Evolutionary conservation across 2,113 vertebrate genomes (phyloP), one percentile per base, ranked within the genome.

Genomic region (Engystomops pustulosus): DNA sequence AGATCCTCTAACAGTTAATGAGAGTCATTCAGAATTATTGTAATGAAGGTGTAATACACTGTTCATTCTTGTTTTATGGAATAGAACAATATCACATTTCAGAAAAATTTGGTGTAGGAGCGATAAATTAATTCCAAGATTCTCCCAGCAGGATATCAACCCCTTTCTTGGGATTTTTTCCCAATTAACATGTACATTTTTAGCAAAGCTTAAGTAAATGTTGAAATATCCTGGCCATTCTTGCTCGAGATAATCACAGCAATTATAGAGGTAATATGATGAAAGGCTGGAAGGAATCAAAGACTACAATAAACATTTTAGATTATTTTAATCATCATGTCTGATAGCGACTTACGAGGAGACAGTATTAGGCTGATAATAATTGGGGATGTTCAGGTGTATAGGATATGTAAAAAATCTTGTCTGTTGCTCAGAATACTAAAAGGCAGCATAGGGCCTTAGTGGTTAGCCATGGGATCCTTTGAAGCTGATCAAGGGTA

Each of bases 141-240:
- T 77, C 47, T 55, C 45, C 45, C 32, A 53, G 45, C 30, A 77
- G 41, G 41, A 74, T 49, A 74, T 74, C 70, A 47, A 11, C 49
- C 74, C 11, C 75, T 77, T n/a, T 25, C 45, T 34, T 53, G 25
- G 47, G 49, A 76, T 34, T 30, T 51, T 6, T 20, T 76, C 30
- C 32, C 6, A 34, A 76, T 76, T 32, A 30, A 51, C 79, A 67
- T 34, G 15, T 23, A 68, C 38, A 80, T 79, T 30, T 79, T 62
- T 79, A 65, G 76, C 14, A 79, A 65, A 79, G 47, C 30, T 27
- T 70, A 81, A 81, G 38, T 71, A 55, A 81, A 81, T 81, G 41
- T 65, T 81, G 45, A 71, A 81, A 80, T n/a, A 30, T 36, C 44
- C 44, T 68, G 78, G 41, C 14, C 44, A 80, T 65, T 65, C 30